Percentiles rank a stretch among this genome's conserved stretches.
These are phyloP conservation scores for Athalia circularis DNA, from an alignment of 2,888 invertebrate species.

Conservation along the genomic window DNA sequence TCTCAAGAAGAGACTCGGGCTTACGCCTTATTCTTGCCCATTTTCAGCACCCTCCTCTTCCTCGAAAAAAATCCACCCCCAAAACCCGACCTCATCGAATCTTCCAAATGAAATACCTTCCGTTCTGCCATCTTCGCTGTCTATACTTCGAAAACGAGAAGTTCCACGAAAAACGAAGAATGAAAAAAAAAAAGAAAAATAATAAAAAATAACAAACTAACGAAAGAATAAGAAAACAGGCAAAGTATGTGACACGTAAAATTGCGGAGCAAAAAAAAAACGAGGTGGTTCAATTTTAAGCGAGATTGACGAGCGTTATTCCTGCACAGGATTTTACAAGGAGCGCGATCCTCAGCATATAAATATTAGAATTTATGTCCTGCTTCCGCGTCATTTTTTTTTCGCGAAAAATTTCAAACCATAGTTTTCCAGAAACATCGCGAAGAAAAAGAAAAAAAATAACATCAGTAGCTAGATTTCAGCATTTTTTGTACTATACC, in stretches of 20 bases:
- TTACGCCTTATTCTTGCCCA: background rate
- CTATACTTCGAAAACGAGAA: too few species aligned
- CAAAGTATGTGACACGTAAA: background rate
- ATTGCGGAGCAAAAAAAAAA: background rate
- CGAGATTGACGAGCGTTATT: background rate
- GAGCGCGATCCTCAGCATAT: background rate
- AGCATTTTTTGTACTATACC: background rate
- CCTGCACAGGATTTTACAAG: background rate
- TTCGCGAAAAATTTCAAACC: too few species aligned
- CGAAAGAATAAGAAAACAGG: background rate
- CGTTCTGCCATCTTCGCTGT: too few species aligned
- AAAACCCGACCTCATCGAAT: too few species aligned
- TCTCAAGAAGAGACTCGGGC: background rate
- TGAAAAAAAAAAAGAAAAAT: background rate
- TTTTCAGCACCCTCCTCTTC: conserved; percentile 36
- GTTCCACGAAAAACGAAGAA: background rate
- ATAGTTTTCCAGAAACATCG: too few species aligned
- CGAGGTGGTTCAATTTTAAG: background rate
- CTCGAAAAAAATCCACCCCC: too few species aligned
- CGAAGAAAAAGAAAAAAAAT: background rate
- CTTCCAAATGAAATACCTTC: too few species aligned
- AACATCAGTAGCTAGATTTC: background rate
- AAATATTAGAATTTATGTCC: too few species aligned
- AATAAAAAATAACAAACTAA: background rate
- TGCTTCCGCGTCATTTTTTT: too few species aligned